A percentile compares a stretch with the other conserved stretches of the same genome.
Evolutionary conservation across 1,140 invertebrate genomes (phyloP).

Genomic region (Aphelinus atriplicis): DNA sequence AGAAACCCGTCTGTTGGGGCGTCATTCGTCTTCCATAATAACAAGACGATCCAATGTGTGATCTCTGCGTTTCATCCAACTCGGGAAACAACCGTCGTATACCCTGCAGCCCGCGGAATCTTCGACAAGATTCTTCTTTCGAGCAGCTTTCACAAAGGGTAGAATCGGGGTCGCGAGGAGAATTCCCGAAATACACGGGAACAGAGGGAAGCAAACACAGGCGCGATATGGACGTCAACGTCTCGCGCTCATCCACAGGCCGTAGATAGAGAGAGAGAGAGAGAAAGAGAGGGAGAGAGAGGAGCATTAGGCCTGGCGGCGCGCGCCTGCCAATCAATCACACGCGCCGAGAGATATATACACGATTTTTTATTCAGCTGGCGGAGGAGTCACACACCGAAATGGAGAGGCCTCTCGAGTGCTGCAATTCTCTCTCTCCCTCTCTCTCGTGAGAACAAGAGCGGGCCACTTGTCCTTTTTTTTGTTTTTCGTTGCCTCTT

Average conservation of each 20-base stretch:
- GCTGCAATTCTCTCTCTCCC: not conserved
- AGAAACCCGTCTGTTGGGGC: no score
- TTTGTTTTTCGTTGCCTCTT: slow-evolving; percentile 2
- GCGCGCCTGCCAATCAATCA: slow-evolving; percentile 29
- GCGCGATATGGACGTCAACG: not conserved
- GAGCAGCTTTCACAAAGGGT: no score
- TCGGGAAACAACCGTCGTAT: no score
- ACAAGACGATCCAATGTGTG: no score
- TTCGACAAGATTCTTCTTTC: no score
- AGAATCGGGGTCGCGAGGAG: no score
- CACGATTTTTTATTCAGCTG: slow-evolving; percentile 39
- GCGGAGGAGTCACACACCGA: not conserved
- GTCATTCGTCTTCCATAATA: no score
- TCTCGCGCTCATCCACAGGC: not conserved
- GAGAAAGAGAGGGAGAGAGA: no score
- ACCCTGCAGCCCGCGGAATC: no score
- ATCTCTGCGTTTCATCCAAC: no score
- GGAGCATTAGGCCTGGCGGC: not conserved
- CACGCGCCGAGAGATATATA: slow-evolving; percentile 7
- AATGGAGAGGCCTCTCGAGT: not conserved
- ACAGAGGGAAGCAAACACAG: slow-evolving; percentile 16
- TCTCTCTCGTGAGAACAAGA: slow-evolving; percentile 1
- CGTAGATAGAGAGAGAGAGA: no score
- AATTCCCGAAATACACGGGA: not conserved
- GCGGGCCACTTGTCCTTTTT: no score